These are phyloP conservation scores for Micromys minutus DNA, from an alignment of 2,113 vertebrate genomes.

Conservation along the genomic window DNA sequence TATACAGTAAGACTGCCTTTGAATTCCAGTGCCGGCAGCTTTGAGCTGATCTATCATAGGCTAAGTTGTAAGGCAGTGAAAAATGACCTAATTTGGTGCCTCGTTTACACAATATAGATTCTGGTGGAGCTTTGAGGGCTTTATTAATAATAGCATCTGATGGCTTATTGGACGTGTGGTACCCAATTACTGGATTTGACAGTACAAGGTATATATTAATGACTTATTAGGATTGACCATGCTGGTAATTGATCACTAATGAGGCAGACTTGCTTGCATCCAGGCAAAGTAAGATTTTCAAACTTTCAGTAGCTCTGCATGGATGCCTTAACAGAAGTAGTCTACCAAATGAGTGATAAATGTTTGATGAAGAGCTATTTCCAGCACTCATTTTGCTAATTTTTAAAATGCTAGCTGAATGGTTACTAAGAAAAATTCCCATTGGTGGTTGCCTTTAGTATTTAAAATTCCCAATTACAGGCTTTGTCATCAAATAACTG, in stretches of 20 bases:
- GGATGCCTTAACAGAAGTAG: constrained; percentile 26
- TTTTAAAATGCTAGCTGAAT: constrained; percentile 24
- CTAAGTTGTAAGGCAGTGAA: constrained; percentile 52
- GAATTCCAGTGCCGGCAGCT: neutral
- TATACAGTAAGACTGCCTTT: neutral
- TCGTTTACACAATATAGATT: constrained; percentile 59
- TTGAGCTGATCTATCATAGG: constrained; percentile 6
- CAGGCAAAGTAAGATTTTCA: constrained; percentile 64
- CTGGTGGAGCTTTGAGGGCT: constrained; percentile 45
- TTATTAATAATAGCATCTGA: constrained; percentile 73
- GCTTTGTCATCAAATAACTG: neutral
- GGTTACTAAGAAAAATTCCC: neutral
- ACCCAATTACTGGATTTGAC: constrained; percentile 78
- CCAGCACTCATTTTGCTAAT: neutral
- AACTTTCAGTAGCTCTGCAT: constrained; percentile 36
- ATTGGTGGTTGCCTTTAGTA: neutral
- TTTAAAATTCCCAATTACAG: neutral
- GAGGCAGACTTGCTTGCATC: constrained; percentile 49
- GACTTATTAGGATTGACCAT: constrained; percentile 75
- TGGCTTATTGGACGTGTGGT: constrained; percentile 69
- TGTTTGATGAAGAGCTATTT: constrained; percentile 63
- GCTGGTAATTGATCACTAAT: constrained; percentile 78
- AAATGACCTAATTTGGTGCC: constrained; percentile 58
- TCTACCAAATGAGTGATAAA: constrained; percentile 51
- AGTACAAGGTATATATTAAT: constrained; percentile 73